Conservation (phyloP, 2,888 invertebrate genomes). For the Tenodera sinensis region DNA sequence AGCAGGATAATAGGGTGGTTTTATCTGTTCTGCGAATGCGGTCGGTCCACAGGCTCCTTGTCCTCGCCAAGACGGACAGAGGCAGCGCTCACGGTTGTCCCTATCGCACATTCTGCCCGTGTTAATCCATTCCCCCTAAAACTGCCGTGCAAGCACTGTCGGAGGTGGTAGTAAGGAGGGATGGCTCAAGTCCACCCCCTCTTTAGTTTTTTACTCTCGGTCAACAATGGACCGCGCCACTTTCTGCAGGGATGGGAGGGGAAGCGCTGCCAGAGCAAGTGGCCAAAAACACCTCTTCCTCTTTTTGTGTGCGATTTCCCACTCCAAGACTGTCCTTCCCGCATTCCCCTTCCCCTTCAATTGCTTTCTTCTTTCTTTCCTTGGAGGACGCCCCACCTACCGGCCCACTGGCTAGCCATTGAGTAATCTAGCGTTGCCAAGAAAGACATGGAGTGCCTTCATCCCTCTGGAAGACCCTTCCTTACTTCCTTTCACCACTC, state of each 20-base stretch:
- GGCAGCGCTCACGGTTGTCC: neutral
- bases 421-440: constrained; percentile 1
- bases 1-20: constrained; percentile 30
- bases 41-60: neutral
- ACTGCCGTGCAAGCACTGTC: constrained; percentile 26
- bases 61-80: neutral
- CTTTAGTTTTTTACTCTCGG: constrained; percentile 25
- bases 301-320: neutral
- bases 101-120: neutral
- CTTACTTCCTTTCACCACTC: neutral
- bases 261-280: neutral
- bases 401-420: neutral
- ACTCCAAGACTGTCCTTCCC: neutral
- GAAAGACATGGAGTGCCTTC: constrained; percentile 7
- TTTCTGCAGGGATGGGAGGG: neutral
- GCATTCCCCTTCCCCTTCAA: neutral
- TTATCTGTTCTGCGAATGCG: constrained; percentile 25
- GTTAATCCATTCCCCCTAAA: constrained; percentile 32
- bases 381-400: neutral
- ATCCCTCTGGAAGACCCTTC: neutral
- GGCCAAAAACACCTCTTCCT: constrained; percentile 15
- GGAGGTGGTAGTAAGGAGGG: neutral
- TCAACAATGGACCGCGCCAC: constrained; percentile 25
- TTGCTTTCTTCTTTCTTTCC: neutral
- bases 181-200: neutral